Evolutionary conservation across 2,888 invertebrate genomes (phyloP).

Genomic region (Habroteleia sp.): DNA sequence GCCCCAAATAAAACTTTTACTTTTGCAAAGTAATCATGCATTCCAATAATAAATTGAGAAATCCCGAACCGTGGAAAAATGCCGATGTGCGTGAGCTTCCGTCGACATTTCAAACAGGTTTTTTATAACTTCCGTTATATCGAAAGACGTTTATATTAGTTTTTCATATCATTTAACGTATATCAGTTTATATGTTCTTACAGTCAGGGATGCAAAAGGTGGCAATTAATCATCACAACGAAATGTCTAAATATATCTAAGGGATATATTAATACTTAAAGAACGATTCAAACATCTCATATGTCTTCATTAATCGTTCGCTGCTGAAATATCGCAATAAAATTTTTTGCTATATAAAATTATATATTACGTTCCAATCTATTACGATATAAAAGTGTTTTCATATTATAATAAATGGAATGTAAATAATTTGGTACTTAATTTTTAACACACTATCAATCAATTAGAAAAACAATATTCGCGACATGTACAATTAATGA

Average conservation of each 20-base stretch:
- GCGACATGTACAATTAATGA: too few relatives aligned
- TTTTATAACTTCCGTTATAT: constrained; percentile 24
- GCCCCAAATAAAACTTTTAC: constrained; percentile 14
- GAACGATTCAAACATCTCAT: neutral
- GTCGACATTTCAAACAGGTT: constrained; percentile 34
- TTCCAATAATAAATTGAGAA: constrained; percentile 54
- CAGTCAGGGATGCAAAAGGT: constrained; percentile 1
- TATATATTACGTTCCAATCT: too few relatives aligned
- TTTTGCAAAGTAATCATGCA: constrained; percentile 52
- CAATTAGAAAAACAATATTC: too few relatives aligned
- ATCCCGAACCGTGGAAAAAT: constrained; percentile 30
- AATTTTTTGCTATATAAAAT: too few relatives aligned
- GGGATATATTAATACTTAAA: constrained; percentile 4
- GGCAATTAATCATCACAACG: constrained; percentile 20
- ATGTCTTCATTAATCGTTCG: constrained; percentile 14
- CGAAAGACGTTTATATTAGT: constrained; percentile 10
- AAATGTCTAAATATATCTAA: too few relatives aligned
- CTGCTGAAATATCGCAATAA: too few relatives aligned
- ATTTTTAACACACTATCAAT: too few relatives aligned
- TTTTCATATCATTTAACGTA: constrained; percentile 28
- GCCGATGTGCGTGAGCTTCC: constrained; percentile 27
- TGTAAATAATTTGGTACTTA: too few relatives aligned
- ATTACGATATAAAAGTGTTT: too few relatives aligned
- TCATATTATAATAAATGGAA: too few relatives aligned
- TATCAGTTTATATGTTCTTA: constrained; percentile 28